Percentiles rank a stretch among this genome's conserved stretches.
Conservation (phyloP, 2,888 invertebrate genomes). For the Melanostoma scalare region DNA sequence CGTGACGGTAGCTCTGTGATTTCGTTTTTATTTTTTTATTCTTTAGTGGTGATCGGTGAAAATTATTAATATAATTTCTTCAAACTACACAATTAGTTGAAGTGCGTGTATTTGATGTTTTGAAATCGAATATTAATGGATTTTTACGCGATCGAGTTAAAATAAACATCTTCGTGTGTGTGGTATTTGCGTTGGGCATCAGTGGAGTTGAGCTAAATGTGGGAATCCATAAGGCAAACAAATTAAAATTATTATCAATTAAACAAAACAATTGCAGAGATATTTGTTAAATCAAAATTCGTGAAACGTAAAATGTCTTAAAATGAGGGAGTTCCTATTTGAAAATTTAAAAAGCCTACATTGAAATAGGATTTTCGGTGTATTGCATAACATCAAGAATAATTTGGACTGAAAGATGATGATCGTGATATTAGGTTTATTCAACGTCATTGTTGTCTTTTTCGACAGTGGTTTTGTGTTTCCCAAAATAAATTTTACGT, state of each 20-base stretch:
- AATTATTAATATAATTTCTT: slow-evolving; percentile 13
- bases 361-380: slow-evolving; percentile 19
- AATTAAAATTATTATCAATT: slow-evolving; percentile 37
- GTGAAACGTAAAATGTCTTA: too few species aligned
- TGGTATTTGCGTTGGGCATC: not conserved
- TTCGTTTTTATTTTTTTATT: not conserved
- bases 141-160: slow-evolving; percentile 12
- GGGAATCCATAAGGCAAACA: slow-evolving; percentile 3
- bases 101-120: slow-evolving; percentile 38
- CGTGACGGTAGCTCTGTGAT: slow-evolving; percentile 6
- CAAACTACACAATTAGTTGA: slow-evolving; percentile 19
- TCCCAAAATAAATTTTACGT: too few species aligned
- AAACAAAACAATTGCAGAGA: slow-evolving; percentile 51
- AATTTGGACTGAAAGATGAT: slow-evolving; percentile 24
- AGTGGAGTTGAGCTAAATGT: not conserved
- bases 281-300: too few species aligned
- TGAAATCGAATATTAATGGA: slow-evolving; percentile 29
- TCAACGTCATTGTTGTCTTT: not conserved
- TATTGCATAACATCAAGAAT: slow-evolving; percentile 50
- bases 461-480: too few species aligned
- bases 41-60: slow-evolving; percentile 32
- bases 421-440: slow-evolving; percentile 27
- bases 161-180: slow-evolving; percentile 13
- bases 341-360: not conserved
- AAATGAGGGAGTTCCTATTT: too few species aligned